Evolutionary conservation across 1,140 invertebrate genomes (phyloP), one percentile per base, ranked within the genome.

Genomic region (Cotesia chilonis): DNA sequence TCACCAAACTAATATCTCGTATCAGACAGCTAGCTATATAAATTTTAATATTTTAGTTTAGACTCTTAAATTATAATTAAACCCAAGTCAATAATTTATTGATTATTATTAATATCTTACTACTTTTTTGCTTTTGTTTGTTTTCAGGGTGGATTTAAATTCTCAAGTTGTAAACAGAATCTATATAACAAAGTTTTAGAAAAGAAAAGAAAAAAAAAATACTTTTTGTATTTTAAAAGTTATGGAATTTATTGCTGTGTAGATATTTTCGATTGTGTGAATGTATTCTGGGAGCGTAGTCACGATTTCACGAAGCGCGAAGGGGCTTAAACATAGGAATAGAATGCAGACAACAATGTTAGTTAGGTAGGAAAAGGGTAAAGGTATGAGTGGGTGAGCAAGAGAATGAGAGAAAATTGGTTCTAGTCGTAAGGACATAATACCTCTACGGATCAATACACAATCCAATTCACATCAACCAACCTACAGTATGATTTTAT

Each of bases 401-500:
- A 66, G 14, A 2, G 52, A 38, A 60, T 37, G 60, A 64, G 60
- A 63, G 57, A 35, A 17, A 67, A 70, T 61, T 14, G 36, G 35
- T 17, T 38, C 54, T 41, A 36, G 64, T 66, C 20, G 61, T 51
- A 59, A 52, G 20, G 51, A 55, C 41, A 51, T 61, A 52, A 72
- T 65, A 57, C 20, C 37, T 74, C 28, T 3, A 28, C 3, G 54
- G 68, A 36, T 71, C 73, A 71, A 71, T 67, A 71, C 59, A 57
- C 41, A 51, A 66, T 38, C 28, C 41, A 10, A 47, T 10, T 10
- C 1, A 47, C 10, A 5, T 47, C 41, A 47, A 47, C 41, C 41
- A 47, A 47, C 3, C 28, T 28, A 28, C 2, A 28, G 0, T 28
- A 28, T 28, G 17, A 17, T 17, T 17, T 17, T 28, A 28, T 28